Evolutionary conservation across 2,797 vertebrate species (phyloP).

Genomic region (Sebastiscus tertius): DNA sequence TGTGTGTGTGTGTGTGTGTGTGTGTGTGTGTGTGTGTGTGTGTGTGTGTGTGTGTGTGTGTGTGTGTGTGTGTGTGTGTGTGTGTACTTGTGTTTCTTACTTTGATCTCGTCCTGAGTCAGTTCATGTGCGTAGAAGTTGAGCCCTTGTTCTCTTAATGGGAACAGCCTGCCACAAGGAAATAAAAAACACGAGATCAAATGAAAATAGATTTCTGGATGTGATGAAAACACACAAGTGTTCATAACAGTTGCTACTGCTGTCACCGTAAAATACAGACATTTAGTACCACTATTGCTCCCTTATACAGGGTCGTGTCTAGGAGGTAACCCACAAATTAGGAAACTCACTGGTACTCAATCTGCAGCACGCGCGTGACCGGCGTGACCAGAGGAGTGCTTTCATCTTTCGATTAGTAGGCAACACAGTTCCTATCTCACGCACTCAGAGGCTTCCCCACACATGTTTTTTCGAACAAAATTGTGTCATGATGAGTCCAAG

Average conservation of each 20-base stretch:
- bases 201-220: background rate
- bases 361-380: too few species aligned
- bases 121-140: conserved; percentile 98
- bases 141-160: conserved; percentile 98
- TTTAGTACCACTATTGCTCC: too few species aligned
- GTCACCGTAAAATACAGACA: background rate
- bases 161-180: conserved; percentile 88
- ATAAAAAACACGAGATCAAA: background rate
- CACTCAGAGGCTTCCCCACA: too few species aligned
- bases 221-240: background rate
- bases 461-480: too few species aligned
- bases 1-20: background rate
- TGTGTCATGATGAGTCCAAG: too few species aligned
- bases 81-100: conserved; percentile 76
- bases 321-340: too few species aligned
- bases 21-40: background rate
- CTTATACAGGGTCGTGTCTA: too few species aligned
- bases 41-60: background rate
- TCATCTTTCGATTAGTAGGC: too few species aligned
- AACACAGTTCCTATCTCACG: too few species aligned
- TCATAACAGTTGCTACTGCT: background rate
- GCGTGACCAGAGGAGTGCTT: too few species aligned
- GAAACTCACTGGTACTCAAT: too few species aligned
- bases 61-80: background rate
- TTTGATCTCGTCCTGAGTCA: conserved; percentile 99